Evolutionary conservation across 2,797 vertebrate genomes (phyloP).

Genomic region (Synanceia verrucosa): DNA sequence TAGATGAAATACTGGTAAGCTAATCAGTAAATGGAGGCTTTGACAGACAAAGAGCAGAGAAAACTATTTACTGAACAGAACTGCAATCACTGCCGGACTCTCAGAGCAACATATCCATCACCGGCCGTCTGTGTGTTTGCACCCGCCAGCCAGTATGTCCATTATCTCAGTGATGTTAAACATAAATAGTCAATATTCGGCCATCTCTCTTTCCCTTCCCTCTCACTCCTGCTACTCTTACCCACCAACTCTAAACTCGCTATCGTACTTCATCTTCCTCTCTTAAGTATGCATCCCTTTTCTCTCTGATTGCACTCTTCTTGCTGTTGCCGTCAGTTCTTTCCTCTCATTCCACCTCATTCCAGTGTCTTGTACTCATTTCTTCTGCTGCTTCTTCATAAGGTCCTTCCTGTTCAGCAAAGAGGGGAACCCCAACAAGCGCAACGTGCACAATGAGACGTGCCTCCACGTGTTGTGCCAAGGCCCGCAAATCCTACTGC

Average conservation of each 20-base stretch:
- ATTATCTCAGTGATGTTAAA: constrained; percentile 66
- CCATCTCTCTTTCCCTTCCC: constrained; percentile 17
- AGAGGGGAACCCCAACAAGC: constrained; percentile 99
- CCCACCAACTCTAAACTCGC: constrained; percentile 8
- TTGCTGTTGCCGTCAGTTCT: background rate
- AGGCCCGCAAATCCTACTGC: constrained; percentile 94
- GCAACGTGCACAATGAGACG: constrained; percentile 97
- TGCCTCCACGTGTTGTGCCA: constrained; percentile 97
- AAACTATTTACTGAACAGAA: constrained; percentile 56
- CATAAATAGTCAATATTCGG: constrained; percentile 57
- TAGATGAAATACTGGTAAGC: constrained; percentile 25
- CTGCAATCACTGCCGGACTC: constrained; percentile 44
- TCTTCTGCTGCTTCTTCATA: background rate
- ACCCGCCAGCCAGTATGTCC: constrained; percentile 47
- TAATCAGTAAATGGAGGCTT: constrained; percentile 67
- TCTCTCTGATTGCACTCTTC: background rate
- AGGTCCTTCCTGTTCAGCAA: constrained; percentile 97
- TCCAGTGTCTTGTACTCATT: background rate
- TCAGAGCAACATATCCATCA: constrained; percentile 50
- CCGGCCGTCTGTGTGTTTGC: background rate
- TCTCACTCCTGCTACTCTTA: background rate
- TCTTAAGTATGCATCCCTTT: background rate
- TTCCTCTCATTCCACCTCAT: background rate
- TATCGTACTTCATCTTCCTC: background rate
- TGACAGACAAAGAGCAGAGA: constrained; percentile 59